Base-by-base conservation (phyloP, 2,797 vertebrate species). In the Telmatherina bonti region DNA sequence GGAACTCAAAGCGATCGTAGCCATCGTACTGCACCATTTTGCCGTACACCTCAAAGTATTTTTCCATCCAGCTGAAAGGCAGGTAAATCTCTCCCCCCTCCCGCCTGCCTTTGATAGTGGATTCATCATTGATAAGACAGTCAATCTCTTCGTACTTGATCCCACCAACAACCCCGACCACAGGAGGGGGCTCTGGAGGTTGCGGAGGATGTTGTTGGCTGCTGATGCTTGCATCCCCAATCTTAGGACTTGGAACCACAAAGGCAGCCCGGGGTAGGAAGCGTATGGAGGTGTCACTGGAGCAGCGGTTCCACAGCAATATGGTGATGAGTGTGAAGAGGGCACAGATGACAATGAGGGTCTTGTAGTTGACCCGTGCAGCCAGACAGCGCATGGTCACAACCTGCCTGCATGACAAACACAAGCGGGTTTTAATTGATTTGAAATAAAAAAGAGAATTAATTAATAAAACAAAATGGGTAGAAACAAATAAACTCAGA, bases 301-400 rank as follows among this genome's bases (percentile, higher is more conserved):
- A 95, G 93, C 97, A 98, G 79, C 95, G 95, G 90, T 97, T 99
- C 97, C 97, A 99, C 67, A 99, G 90, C 88, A 99, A 89, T 69
- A 97, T 94, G 0, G 96, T 97, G 87, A 97, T 92, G 84, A 98
- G 92, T 0, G 96, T 96, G 91, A 99, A 97, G 81, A 99, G 95
- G 20, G 96, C 90, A 0, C 96, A 98, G 93, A 98, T 96, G 76
- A 99, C 72, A 43, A 99, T 97, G 84, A 99, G 94, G 91, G 97
- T 98, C 95, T 98, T 99, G 90, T 98, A 98, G 95, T 96, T 98
- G 88, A 99, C 96, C 84, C 97, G 96, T 85, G 97, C 95, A 85
- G 97, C 96, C 93, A 99, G 92, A 94, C 97, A 99, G 92, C 97
- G 97, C 97, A 99, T 99, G 94, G 94, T 98, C 94, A 93, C 89